Evolutionary conservation across 92 coral and sea anemone species (phyloP), one percentile per base, ranked within the genome.

Genomic region (Muricea muricata): DNA sequence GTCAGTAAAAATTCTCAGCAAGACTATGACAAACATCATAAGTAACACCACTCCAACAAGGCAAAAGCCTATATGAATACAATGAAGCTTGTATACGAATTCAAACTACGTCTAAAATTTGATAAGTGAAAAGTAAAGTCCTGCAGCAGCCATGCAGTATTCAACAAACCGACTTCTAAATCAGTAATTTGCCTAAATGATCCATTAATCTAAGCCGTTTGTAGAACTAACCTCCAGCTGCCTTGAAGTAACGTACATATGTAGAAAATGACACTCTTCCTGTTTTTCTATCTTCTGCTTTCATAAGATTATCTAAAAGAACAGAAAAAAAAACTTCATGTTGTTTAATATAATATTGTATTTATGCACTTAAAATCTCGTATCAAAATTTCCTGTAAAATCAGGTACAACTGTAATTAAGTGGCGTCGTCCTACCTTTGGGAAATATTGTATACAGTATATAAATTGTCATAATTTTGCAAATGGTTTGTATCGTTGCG

Each of bases 1-100:
- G 31, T 94, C 98, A 17, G 86, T 76, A 77, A 94, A 94, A 14
- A 91, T 86, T 86, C 88, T 89, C 26, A 91, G 14, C 54, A 91
- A 82, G 34, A 88, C 80, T 66, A 89, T 86, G 29, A 78, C 80
- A 13, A 88, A 35, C 50, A 89, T 32, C 72, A 93, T 84, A 33
- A 94, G 26, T 48, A 93, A 50, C 87, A 93, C 45, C 79, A 84
- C 68, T 17, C 80, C 0, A 78, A 80, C 87, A 2, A 83, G 79
- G 48, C 84, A 84, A 72, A 83, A 81, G 32, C 94, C 97, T 93
- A 79, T n/a, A 69, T 34, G 26, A 10, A 40, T 68, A 80, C 21
- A 63, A 37, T 17, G 18, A 26, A 35, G 37, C 18, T 28, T 58
- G 30, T 23, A 5, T n/a, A n/a, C n/a, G n/a, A n/a, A n/a, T n/a